A percentile compares a stretch with the other conserved stretches of the same genome.
Conservation (phyloP, 2,888 invertebrate genomes). For the Altica lythri region DNA sequence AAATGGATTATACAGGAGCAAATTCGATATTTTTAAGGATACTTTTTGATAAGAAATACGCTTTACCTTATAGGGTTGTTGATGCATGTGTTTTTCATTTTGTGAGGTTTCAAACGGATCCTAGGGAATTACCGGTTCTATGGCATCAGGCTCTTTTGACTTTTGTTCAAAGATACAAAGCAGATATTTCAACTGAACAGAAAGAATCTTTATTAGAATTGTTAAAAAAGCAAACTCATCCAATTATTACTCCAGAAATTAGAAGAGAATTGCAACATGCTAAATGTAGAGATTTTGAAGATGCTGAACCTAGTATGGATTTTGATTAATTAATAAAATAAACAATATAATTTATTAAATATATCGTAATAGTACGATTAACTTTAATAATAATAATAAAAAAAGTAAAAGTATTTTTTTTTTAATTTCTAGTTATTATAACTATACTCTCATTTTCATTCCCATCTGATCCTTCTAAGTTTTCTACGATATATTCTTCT, state of each 20-base stretch:
- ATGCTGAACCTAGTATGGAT: constrained; percentile 47
- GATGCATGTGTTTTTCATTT: constrained; percentile 96
- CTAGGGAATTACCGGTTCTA: constrained; percentile 85
- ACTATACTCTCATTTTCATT: too few species aligned
- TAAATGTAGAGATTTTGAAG: constrained; percentile 68
- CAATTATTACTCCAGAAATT: constrained; percentile 80
- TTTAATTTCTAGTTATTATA: too few species aligned
- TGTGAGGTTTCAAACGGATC: constrained; percentile 85
- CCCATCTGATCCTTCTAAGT: too few species aligned
- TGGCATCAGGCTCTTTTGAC: constrained; percentile 97
- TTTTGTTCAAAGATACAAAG: constrained; percentile 94
- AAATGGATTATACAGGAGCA: constrained; percentile 96
- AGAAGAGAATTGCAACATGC: constrained; percentile 84
- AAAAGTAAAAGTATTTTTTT: too few species aligned
- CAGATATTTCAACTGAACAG: constrained; percentile 92
- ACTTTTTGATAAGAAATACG: constrained; percentile 97
- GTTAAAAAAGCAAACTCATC: constrained; percentile 73
- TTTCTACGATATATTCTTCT: too few species aligned
- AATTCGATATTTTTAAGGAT: constrained; percentile 93
- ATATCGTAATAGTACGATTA: too few species aligned
- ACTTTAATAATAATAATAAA: too few species aligned
- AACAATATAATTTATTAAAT: too few species aligned
- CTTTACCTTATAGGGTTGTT: constrained; percentile 91
- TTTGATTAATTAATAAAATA: constrained; percentile 39
- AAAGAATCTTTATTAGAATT: constrained; percentile 82